Evolutionary conservation across 2,113 vertebrate species (phyloP), one percentile per base, ranked within the genome.

Genomic region (Probosciger aterrimus): DNA sequence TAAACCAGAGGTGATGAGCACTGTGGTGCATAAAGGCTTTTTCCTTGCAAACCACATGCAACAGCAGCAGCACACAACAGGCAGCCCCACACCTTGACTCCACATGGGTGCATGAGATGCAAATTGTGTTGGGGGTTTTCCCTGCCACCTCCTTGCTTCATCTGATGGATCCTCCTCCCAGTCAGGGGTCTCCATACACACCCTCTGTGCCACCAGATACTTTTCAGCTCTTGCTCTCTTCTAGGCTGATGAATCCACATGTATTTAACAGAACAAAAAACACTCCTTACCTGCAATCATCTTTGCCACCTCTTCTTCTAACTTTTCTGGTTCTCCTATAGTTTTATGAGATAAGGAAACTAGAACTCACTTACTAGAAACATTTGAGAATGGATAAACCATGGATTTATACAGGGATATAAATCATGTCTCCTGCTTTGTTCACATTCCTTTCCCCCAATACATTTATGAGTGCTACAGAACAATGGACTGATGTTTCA

Each of bases 71-170:
- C 30, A 4, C 1, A 10, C 2, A 0, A 44, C 27, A 41, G 31
- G 43, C 65, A 60, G 44, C 15, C 23, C 55, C 37, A 19, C 1
- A 2, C n/a, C 62, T n/a, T 0, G 0, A 30, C 71, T 35, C 12
- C 22, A 5, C 0, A 0, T 0, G 0, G 24, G 39, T 49, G 18
- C 31, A 14, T 0, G 2, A 80, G 35, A 47, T 1, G 2, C 44
- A 79, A 20, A 44, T 9, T 27, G 25, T n/a, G 70, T 35, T 52
- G n/a, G 43, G 9, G 9, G 52, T 43, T 44, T 35, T 11, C 50
- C 31, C 39, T 37, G 30, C 14, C 1, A 0, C 41, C 55, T 30
- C 22, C 19, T 73, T 23, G 27, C 62, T 88, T 79, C 47, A 69
- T 23, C 41, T 41, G 70, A 49, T 1, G 9, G 59, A 52, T 39